Evolutionary conservation across 2,113 vertebrate genomes (phyloP).

Genomic region (Bambusicola thoracicus): DNA sequence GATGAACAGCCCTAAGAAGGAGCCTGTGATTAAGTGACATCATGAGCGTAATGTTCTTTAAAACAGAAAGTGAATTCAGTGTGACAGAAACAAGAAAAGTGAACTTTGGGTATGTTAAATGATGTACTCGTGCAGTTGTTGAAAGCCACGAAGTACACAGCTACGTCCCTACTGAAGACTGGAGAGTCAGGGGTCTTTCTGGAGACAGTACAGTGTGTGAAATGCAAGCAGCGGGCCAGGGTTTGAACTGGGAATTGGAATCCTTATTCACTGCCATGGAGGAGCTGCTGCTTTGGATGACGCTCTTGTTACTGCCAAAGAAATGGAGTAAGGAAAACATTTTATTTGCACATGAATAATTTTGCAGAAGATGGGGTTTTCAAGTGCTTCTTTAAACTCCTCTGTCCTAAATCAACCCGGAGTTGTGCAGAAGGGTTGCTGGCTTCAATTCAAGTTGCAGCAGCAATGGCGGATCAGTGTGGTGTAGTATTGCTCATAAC

Average conservation of each 20-base stretch:
- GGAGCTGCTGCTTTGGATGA: not conserved
- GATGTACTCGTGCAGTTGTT: not conserved
- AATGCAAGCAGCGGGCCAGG: not conserved
- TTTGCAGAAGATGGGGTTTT: not conserved
- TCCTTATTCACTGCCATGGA: not conserved
- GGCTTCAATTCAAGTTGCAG: not conserved
- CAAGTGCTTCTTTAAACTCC: not conserved
- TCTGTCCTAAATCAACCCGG: not conserved
- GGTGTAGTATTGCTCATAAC: accelerated
- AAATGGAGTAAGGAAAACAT: not conserved
- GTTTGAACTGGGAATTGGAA: not conserved
- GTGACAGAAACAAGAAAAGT: not conserved
- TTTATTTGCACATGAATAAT: not conserved
- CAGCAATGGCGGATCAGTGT: accelerated
- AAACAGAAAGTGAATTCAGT: not conserved
- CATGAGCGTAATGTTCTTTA: accelerated
- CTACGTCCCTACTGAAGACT: not conserved
- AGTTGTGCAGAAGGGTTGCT: not conserved
- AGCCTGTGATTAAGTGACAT: not conserved
- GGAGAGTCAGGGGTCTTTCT: not conserved
- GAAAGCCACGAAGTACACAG: not conserved
- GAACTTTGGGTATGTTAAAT: not conserved
- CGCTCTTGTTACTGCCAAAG: not conserved
- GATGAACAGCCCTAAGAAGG: not conserved
- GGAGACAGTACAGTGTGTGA: not conserved